Conservation (phyloP, 1,140 invertebrate species). For the Theocolax elegans region DNA sequence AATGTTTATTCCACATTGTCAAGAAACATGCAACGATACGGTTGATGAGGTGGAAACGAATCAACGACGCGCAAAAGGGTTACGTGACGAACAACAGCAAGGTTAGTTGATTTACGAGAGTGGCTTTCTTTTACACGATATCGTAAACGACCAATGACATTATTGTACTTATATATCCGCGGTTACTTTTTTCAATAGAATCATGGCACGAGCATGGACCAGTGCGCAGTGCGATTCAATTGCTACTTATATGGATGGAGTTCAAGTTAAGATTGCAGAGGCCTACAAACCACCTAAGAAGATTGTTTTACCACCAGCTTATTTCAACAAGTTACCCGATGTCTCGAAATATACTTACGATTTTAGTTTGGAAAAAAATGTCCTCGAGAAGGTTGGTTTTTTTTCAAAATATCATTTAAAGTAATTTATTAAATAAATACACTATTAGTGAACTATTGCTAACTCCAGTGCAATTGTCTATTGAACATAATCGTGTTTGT, state of each 20-base stretch:
- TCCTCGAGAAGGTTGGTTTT: slow-evolving; percentile 70
- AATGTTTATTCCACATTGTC: not conserved
- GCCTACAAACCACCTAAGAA: slow-evolving; percentile 82
- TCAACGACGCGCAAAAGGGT: not conserved
- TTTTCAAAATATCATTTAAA: no score
- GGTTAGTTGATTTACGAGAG: slow-evolving; percentile 34
- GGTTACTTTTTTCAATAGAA: not conserved
- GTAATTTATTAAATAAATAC: no score
- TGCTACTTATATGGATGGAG: slow-evolving; percentile 80
- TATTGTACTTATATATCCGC: no score
- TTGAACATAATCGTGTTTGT: no score
- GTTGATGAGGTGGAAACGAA: not conserved
- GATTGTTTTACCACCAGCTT: slow-evolving; percentile 76
- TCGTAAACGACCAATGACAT: no score
- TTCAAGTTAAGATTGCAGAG: slow-evolving; percentile 88
- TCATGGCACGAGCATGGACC: slow-evolving; percentile 55
- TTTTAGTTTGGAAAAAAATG: slow-evolving; percentile 77
- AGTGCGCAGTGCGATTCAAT: slow-evolving; percentile 57
- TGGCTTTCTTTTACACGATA: no score
- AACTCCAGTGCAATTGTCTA: no score
- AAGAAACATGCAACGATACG: not conserved
- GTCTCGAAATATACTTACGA: slow-evolving; percentile 74
- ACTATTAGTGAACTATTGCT: no score
- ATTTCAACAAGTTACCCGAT: slow-evolving; percentile 70
- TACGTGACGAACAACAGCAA: slow-evolving; percentile 20